Base-by-base conservation (phyloP, 1,140 invertebrate genomes). In the Euwallacea similis region DNA sequence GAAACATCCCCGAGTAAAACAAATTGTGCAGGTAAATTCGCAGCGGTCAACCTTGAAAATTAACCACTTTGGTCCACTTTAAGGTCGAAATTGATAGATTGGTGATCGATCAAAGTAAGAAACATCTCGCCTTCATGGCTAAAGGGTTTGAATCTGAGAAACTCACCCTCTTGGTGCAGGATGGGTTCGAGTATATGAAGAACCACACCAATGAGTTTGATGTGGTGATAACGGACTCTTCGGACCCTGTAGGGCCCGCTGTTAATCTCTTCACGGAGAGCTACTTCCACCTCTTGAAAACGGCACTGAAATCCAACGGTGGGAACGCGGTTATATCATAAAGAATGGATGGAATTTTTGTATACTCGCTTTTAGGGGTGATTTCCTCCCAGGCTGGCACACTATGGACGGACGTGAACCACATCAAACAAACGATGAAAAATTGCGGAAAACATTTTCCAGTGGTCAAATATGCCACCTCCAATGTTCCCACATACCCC, bases 181-280 rank as follows among this genome's bases (percentile, higher is more conserved):
- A 99, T 82, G 98, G 98, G 0, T 96, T 97, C 79, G 91, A 97
- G 75, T 99, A 96, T 81, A 91, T 99, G 87, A 91, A 92, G 73
- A 87, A 92, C 46, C 94, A 97, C 76, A 84, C 86, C 58, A 86
- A 89, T 42, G 89, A 94, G 83, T 99, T 96, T 83, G 97, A 99
- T 84, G 92, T 99, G 33, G 97, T 99, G 64, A 98, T 99, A 44
- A 99, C 98, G 0, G 98, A 99, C 80, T 98, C 96, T 55, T 97
- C 95, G 42, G 97, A 99, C 85, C 97, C 97, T 11, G 86, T 98
- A 47, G 97, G 92, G 9, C 91, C 92, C 0, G 91, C 91, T 0
- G 86, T 88, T 21, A 87, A 83, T 67, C 77, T 93, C 0, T 93
- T 92, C 74, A 87, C 96, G 79, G 89, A 94, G 78, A 88, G 89